These are phyloP conservation scores for Zeugodacus cucurbitae DNA, from an alignment of 1,140 invertebrate species.

Conservation along the genomic window DNA sequence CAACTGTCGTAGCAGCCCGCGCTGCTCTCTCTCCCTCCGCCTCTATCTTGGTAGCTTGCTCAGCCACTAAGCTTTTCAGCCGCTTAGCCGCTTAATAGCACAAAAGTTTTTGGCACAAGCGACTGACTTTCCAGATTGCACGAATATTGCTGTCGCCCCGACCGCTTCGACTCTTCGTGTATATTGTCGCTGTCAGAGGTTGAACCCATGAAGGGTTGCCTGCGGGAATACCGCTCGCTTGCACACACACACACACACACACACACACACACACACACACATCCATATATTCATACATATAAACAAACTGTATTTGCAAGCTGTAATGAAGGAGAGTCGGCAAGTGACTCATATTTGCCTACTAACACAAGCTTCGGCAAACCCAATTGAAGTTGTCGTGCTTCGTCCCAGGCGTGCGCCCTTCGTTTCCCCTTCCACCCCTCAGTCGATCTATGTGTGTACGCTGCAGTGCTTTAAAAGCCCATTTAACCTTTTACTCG, in stretches of 20 bases:
- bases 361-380: background rate
- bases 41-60: background rate
- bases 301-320: background rate
- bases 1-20: background rate
- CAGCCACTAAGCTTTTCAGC: constrained; percentile 24
- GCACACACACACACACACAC: no score
- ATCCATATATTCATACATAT: no score
- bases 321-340: background rate
- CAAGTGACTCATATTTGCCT: background rate
- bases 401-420: background rate
- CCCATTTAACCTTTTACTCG: constrained; percentile 1
- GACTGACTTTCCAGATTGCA: constrained; percentile 25
- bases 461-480: background rate
- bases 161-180: background rate
- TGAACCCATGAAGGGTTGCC: constrained; percentile 19
- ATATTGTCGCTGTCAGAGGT: constrained; percentile 10
- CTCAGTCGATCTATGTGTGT: no score
- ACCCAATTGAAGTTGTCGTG: background rate
- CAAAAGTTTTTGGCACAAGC: constrained; percentile 18
- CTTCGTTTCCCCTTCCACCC: background rate
- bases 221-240: background rate
- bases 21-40: background rate
- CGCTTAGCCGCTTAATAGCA: constrained; percentile 24
- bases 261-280: no score
- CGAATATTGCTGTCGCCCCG: background rate